phyloP scores from a whole-genome alignment of 1,140 invertebrate genomes.

The Gonioctena quinquepunctata region DNA sequence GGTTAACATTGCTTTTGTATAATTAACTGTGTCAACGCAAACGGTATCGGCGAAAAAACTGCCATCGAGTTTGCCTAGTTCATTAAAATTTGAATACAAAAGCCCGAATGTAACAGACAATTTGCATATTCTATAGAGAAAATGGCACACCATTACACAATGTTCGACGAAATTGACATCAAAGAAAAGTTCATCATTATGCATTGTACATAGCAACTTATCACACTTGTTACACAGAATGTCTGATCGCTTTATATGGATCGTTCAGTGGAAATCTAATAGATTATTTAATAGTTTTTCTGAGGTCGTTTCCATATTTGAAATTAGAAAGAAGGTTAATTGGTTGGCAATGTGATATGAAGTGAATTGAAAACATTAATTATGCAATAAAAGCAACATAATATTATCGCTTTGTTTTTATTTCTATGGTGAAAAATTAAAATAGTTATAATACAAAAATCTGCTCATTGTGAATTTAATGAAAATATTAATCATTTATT shows the following conservation, averaged over 20 bases:
- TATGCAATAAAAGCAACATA: too few relatives aligned
- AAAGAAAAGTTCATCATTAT: neutral
- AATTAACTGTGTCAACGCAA: neutral
- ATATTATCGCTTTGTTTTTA: too few relatives aligned
- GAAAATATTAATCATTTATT: too few relatives aligned
- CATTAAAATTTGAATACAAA: constrained; percentile 3
- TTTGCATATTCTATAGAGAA: neutral
- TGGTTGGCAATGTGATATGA: neutral
- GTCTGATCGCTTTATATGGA: neutral
- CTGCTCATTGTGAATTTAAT: too few relatives aligned
- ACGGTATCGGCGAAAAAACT: neutral
- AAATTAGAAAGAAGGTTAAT: neutral
- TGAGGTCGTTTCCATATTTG: neutral
- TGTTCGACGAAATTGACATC: constrained; percentile 1
- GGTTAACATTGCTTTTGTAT: neutral
- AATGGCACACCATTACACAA: neutral
- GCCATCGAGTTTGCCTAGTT: neutral
- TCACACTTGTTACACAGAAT: neutral
- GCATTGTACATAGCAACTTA: neutral
- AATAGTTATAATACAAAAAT: too few relatives aligned
- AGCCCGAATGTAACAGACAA: neutral
- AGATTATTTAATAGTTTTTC: neutral
- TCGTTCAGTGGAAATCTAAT: neutral
- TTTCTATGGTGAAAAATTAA: too few relatives aligned
- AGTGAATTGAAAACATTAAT: neutral